Evolutionary conservation across 2,113 vertebrate genomes (phyloP).

Genomic region (Struthio camelus): DNA sequence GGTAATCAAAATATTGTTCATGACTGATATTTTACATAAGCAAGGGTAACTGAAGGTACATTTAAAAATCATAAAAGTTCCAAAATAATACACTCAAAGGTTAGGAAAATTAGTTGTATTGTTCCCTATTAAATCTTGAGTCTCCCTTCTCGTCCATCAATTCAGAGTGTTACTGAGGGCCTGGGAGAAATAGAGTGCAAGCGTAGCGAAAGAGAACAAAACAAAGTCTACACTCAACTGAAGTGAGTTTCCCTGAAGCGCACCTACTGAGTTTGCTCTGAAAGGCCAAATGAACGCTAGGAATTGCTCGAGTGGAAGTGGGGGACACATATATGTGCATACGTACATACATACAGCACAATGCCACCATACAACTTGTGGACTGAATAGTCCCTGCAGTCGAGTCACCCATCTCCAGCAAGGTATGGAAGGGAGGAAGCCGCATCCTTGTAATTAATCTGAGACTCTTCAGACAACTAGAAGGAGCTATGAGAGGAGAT

Average conservation of each 20-base stretch:
- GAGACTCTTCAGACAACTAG: neutral
- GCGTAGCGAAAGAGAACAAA: neutral
- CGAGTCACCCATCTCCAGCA: neutral
- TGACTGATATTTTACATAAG: neutral
- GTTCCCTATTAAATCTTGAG: neutral
- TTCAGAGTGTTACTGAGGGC: neutral
- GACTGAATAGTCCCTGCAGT: neutral
- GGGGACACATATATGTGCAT: accelerated
- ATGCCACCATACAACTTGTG: neutral
- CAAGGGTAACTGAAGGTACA: neutral
- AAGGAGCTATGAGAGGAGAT: neutral
- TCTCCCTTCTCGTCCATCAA: neutral
- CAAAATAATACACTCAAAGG: neutral
- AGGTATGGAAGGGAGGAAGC: neutral
- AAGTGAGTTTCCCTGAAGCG: neutral
- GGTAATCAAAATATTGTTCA: neutral
- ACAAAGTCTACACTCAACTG: neutral
- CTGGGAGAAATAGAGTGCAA: neutral
- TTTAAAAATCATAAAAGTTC: neutral
- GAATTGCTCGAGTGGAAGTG: neutral
- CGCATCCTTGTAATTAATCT: neutral
- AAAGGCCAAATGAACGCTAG: neutral
- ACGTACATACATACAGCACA: accelerated
- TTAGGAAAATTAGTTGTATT: neutral
- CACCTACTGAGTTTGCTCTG: neutral